Percentiles rank a stretch among this genome's conserved stretches.
phyloP scores from a whole-genome alignment of 35 echinoderm and acorn worm genomes.

The Eucidaris tribuloides region DNA sequence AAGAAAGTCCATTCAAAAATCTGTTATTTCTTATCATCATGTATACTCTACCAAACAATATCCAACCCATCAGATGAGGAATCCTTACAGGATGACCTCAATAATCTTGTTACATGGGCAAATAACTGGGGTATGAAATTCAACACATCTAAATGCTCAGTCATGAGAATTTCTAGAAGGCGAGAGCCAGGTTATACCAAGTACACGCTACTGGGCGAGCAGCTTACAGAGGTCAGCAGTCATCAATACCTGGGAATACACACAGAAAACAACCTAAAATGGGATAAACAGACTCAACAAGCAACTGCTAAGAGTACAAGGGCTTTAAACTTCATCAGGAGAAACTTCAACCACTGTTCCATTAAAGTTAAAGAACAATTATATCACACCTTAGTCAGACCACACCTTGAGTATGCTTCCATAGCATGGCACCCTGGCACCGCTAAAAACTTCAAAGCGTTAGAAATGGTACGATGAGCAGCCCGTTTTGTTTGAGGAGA shows the following conservation, averaged over 20 bases:
- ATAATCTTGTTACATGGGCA: background rate
- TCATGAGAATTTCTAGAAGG: slow-evolving; percentile 13
- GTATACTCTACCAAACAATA: background rate
- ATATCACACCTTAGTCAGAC: background rate
- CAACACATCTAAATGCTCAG: background rate
- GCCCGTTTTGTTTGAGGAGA: background rate
- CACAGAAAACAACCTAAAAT: slow-evolving; percentile 16
- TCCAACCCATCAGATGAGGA: background rate
- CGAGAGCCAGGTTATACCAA: slow-evolving; percentile 6
- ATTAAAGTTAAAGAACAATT: background rate
- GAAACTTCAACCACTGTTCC: too few relatives aligned
- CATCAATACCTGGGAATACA: background rate
- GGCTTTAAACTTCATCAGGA: background rate
- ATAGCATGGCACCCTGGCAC: slow-evolving; percentile 2
- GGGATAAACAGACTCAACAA: slow-evolving; percentile 8
- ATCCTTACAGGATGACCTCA: background rate
- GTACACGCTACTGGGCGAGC: slow-evolving; percentile 1
- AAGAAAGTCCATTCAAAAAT: too few relatives aligned
- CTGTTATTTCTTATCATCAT: too few relatives aligned
- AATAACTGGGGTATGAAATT: slow-evolving; percentile 9
- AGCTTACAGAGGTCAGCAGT: background rate
- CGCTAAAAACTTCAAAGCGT: background rate
- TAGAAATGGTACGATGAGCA: slow-evolving; percentile 12
- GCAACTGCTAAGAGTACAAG: background rate
- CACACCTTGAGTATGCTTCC: background rate